Evolutionary conservation across 2,888 invertebrate genomes (phyloP).

Genomic region (Lomographa bimaculata): DNA sequence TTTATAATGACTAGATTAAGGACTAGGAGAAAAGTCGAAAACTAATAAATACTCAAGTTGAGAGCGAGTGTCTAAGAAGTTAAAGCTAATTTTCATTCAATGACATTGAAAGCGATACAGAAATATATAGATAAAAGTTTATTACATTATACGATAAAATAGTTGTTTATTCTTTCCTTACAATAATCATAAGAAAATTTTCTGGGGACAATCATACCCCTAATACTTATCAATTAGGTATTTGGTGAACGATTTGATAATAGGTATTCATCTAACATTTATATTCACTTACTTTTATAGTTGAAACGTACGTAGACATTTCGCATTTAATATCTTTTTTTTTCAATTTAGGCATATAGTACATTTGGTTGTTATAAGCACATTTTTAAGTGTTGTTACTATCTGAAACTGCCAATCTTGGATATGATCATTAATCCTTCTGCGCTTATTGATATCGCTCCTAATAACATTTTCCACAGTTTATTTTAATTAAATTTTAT

Average conservation of each 20-base stretch:
- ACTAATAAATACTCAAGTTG: conserved; percentile 38
- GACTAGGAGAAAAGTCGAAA: conserved; percentile 42
- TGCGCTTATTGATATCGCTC: no score
- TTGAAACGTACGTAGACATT: no score
- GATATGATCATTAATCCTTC: no score
- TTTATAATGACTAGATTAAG: conserved; percentile 39
- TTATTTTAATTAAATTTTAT: no score
- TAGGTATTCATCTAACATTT: conserved; percentile 7
- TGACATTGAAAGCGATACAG: conserved; percentile 79
- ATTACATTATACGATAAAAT: conserved; percentile 71
- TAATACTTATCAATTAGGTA: conserved; percentile 34
- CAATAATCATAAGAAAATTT: conserved; percentile 80
- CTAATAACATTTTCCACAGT: no score
- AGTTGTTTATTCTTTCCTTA: conserved; percentile 67
- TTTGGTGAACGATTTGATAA: conserved; percentile 43
- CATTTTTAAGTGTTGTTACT: no score
- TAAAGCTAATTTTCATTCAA: conserved; percentile 46
- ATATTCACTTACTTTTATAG: no score
- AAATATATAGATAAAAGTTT: conserved; percentile 68
- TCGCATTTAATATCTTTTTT: no score
- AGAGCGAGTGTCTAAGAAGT: conserved; percentile 28
- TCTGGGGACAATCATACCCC: conserved; percentile 47
- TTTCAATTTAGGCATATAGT: no score
- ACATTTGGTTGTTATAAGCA: no score
- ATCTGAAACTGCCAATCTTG: no score